Evolutionary conservation across 92 coral and sea anemone genomes (phyloP).

Genomic region (Heteractis magnifica): DNA sequence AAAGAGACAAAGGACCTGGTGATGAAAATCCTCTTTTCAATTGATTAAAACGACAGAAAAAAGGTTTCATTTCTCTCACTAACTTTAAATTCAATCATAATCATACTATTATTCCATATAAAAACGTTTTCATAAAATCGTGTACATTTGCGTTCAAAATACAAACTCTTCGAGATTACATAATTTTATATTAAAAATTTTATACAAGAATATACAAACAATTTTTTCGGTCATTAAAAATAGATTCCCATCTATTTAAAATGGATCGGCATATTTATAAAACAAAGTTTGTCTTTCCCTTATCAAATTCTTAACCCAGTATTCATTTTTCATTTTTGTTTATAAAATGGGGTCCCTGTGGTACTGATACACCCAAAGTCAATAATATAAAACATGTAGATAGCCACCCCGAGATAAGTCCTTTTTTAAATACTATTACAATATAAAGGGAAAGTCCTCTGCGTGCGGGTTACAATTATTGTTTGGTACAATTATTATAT

Average conservation of each 20-base stretch:
- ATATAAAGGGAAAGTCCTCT: too few species aligned
- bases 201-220: slow-evolving; percentile 33
- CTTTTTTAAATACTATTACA: too few species aligned
- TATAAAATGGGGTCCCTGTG: neutral
- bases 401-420: too few species aligned
- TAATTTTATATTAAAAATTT: neutral
- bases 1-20: neutral
- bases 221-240: neutral
- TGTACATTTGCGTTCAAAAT: neutral
- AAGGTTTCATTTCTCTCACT: neutral
- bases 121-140: slow-evolving; percentile 17
- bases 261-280: too few species aligned
- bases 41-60: neutral
- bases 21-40: neutral
- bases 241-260: neutral
- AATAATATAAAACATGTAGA: too few species aligned
- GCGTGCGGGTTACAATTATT: too few species aligned
- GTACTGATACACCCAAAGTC: neutral
- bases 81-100: neutral
- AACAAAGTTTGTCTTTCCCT: neutral
- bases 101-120: neutral
- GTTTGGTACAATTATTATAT: too few species aligned
- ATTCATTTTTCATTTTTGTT: neutral
- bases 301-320: neutral
- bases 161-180: slow-evolving; percentile 2